Evolutionary conservation across 2,888 invertebrate genomes (phyloP).

Genomic region (Eristalis pertinax): DNA sequence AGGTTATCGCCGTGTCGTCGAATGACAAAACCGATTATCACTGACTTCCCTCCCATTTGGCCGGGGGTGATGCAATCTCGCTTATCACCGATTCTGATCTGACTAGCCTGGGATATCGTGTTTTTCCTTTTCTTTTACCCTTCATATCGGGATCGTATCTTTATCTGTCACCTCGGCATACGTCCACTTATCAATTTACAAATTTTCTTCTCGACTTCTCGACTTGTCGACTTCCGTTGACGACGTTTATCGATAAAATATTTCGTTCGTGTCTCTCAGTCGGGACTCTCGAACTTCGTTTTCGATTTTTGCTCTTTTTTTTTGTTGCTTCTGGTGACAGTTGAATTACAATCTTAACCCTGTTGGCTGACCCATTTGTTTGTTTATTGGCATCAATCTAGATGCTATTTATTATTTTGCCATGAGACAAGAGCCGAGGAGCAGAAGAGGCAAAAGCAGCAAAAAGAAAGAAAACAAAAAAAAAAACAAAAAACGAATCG

Average conservation of each 20-base stretch:
- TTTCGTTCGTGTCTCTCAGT: not conserved
- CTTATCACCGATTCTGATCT: not conserved
- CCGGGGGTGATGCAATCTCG: constrained; percentile 41
- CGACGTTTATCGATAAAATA: not conserved
- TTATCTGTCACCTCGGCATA: not conserved
- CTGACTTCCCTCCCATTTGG: not conserved
- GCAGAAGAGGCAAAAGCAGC: not conserved
- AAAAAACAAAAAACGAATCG: too few relatives aligned
- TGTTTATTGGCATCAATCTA: constrained; percentile 72
- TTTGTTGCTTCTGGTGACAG: constrained; percentile 49
- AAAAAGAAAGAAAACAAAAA: too few relatives aligned
- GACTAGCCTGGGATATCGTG: not conserved
- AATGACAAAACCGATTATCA: constrained; percentile 21
- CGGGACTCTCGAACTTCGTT: not conserved
- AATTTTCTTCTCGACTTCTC: too few relatives aligned
- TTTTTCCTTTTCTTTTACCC: not conserved
- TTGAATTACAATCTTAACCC: constrained; percentile 71
- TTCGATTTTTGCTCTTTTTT: constrained; percentile 6
- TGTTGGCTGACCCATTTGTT: constrained; percentile 72
- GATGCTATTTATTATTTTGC: constrained; percentile 65
- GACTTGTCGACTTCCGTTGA: not conserved
- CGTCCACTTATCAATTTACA: not conserved
- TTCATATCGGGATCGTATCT: not conserved
- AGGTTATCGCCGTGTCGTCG: constrained; percentile 34
- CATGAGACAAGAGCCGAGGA: constrained; percentile 30